Evolutionary conservation across 2,888 invertebrate species (phyloP).

Genomic region (Carcina quercana): DNA sequence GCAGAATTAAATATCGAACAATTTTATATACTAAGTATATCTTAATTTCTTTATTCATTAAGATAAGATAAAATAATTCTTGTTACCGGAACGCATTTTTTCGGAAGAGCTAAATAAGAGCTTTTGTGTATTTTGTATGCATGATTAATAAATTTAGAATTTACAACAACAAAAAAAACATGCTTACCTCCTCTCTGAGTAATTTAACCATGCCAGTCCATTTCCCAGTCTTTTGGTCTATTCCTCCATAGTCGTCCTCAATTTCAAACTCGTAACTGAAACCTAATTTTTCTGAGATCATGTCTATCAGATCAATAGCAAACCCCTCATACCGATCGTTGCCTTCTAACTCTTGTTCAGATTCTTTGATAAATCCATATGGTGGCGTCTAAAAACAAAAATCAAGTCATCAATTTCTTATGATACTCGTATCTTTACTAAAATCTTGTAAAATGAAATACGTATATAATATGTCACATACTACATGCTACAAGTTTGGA

Average conservation of each 20-base stretch:
- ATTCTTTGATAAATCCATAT: slow-evolving; percentile 86
- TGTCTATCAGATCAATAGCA: slow-evolving; percentile 88
- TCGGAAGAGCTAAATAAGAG: too few relatives aligned
- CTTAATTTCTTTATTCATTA: too few relatives aligned
- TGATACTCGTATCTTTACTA: too few relatives aligned
- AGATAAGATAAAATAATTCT: too few relatives aligned
- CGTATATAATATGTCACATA: too few relatives aligned
- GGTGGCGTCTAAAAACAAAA: slow-evolving; percentile 80
- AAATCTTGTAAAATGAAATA: too few relatives aligned
- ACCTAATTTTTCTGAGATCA: slow-evolving; percentile 81
- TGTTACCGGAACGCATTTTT: too few relatives aligned
- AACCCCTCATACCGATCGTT: slow-evolving; percentile 93
- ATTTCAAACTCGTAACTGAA: slow-evolving; percentile 87
- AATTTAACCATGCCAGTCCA: slow-evolving; percentile 83
- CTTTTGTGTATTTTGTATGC: background rate
- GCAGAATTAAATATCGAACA: too few relatives aligned
- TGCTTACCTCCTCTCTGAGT: slow-evolving; percentile 72
- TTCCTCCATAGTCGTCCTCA: slow-evolving; percentile 79
- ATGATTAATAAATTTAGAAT: background rate
- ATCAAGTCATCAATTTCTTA: too few relatives aligned
- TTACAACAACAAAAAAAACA: slow-evolving; percentile 1
- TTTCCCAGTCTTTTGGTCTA: slow-evolving; percentile 50
- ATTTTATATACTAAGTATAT: too few relatives aligned
- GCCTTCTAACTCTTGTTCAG: slow-evolving; percentile 75
- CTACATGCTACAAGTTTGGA: too few relatives aligned